Evolutionary conservation across 2,888 invertebrate genomes (phyloP), one percentile per base, ranked within the genome.

Genomic region (Coecobrya sp.): DNA sequence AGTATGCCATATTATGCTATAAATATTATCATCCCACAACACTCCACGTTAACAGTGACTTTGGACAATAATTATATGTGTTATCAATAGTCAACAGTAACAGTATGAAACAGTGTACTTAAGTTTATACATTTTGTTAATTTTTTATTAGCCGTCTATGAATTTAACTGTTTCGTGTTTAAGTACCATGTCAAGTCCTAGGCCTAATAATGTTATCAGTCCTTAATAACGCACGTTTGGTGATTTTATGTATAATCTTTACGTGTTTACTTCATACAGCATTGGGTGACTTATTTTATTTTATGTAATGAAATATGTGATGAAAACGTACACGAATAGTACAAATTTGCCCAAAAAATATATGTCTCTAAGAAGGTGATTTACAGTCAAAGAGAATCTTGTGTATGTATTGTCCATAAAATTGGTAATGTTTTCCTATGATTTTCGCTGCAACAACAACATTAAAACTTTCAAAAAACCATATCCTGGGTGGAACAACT

Each of bases 161-260:
- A 22, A 10, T 8, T 1, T 62, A 30, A n/a, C n/a, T n/a, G n/a
- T 4, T 1, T 13, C 19, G 42, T 73, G 70, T 19, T 73, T 42
- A 73, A 19, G 42, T 73, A 16, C 42, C 30, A 42, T 73, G 27
- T 73, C 70, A 73, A 68, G 30, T 30, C 68, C 68, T 30, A 68
- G 68, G 30, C 27, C 68, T 30, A 68, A 68, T 30, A 68, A 68
- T 68, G 30, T 13, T 68, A 68, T 68, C 30, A 68, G 30, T 68
- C 68, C 30, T 10, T 16, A 30, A n/a, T n/a, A 62, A 36, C 36
- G 7, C 62, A 62, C 25, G 19, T 25, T 7, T 62, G 8, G 25
- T 7, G 62, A 62, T 62, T 62, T 62, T 7, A 62, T 55, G 16
- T n/a, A n/a, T n/a, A n/a, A n/a, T 7, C 19, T 7, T 1, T 25